Percentiles rank a stretch among this genome's conserved stretches.
Conservation (phyloP, 2,888 invertebrate genomes). For the Ellobium chinense region DNA sequence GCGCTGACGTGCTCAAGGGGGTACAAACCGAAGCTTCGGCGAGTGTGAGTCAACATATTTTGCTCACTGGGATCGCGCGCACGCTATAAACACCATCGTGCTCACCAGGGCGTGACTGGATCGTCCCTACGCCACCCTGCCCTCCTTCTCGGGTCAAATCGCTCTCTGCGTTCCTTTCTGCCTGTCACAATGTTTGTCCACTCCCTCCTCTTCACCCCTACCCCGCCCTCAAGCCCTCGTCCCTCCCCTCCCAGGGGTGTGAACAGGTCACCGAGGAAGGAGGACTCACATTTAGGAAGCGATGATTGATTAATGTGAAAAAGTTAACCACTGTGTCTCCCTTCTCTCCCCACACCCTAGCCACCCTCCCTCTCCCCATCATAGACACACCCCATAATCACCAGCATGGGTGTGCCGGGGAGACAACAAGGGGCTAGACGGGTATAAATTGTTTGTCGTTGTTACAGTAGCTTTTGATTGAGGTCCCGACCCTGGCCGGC, state of each 20-base stretch:
- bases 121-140: background rate
- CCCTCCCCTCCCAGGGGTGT: constrained; percentile 3
- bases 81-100: background rate
- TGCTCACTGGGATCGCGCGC: background rate
- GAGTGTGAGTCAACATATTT: background rate
- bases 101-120: background rate
- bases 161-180: background rate
- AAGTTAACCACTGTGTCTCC: too few species aligned
- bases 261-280: too few species aligned
- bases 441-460: constrained; percentile 3
- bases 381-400: constrained; percentile 3
- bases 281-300: too few species aligned
- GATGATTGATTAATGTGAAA: too few species aligned
- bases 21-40: too few species aligned
- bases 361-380: background rate
- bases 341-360: background rate
- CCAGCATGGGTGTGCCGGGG: background rate
- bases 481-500: constrained; percentile 37
- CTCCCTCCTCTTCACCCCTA: background rate
- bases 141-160: background rate
- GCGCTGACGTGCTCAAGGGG: background rate
- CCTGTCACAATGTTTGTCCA: background rate
- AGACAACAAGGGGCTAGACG: background rate
- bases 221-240: background rate
- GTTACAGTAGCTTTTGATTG: background rate